A percentile compares a stretch with the other conserved stretches of the same genome.
Evolutionary conservation across 2,797 vertebrate genomes (phyloP).

Genomic region (Cheirogaleus major): DNA sequence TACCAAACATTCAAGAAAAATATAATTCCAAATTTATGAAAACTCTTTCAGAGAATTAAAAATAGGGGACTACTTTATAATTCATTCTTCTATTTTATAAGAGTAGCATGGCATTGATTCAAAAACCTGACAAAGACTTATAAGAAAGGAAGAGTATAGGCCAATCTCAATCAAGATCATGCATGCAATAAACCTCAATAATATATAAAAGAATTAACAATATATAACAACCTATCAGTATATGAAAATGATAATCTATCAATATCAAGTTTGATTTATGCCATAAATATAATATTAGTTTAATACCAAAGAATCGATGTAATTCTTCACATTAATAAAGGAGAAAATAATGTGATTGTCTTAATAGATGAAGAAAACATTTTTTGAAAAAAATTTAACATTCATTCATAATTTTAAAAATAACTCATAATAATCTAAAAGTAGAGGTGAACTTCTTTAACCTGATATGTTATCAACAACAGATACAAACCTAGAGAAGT

Average conservation of each 20-base stretch:
- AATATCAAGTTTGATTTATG: not conserved
- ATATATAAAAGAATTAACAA: not conserved
- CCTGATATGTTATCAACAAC: not conserved
- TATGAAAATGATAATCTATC: not conserved
- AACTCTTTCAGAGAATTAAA: constrained; percentile 4
- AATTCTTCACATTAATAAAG: not conserved
- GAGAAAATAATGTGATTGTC: not conserved
- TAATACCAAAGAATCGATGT: not conserved
- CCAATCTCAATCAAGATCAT: not conserved
- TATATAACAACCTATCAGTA: not conserved
- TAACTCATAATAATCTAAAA: not conserved
- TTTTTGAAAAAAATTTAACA: not conserved
- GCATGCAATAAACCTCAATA: not conserved
- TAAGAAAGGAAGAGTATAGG: not conserved
- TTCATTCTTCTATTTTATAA: not conserved
- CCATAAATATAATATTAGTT: not conserved
- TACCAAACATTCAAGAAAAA: constrained; percentile 16
- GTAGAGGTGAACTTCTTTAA: not conserved
- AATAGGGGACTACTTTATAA: not conserved
- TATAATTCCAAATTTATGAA: not conserved
- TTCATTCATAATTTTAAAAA: not conserved
- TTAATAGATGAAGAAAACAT: not conserved
- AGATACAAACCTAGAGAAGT: not conserved
- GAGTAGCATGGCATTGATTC: not conserved
- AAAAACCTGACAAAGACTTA: not conserved